Evolutionary conservation across 2,113 vertebrate species (phyloP).

Genomic region (Megalops atlanticus): DNA sequence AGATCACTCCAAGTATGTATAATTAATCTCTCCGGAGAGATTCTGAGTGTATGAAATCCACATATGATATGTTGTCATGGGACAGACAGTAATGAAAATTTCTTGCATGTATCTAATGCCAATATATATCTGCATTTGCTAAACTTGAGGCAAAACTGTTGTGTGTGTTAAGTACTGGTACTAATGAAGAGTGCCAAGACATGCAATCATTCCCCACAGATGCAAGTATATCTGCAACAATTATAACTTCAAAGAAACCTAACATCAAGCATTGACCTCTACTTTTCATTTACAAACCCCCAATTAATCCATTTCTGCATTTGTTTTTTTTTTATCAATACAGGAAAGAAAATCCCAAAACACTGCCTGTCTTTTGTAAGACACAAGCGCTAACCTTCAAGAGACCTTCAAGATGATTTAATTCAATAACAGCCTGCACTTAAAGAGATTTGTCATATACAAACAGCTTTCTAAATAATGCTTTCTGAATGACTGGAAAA

Average conservation of each 20-base stretch:
- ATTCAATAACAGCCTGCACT: background rate
- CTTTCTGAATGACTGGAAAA: background rate
- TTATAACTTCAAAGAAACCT: background rate
- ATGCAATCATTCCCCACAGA: background rate
- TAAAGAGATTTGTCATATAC: background rate
- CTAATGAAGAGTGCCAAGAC: background rate
- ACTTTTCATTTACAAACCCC: background rate
- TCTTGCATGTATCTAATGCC: background rate
- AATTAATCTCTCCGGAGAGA: background rate
- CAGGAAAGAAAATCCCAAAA: background rate
- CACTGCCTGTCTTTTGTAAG: background rate
- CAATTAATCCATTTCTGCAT: background rate
- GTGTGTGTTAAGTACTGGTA: background rate
- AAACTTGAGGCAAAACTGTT: background rate
- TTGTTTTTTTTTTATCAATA: background rate
- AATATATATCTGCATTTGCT: background rate
- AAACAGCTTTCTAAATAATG: background rate
- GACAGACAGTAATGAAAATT: background rate
- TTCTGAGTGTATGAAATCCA: background rate
- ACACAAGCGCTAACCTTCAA: background rate
- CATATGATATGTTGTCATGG: no score
- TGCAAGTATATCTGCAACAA: background rate
- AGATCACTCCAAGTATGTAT: background rate
- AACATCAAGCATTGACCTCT: no score
- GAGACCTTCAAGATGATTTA: background rate